Evolutionary conservation across 2,113 vertebrate genomes (phyloP).

Genomic region (Cavia porcellus): DNA sequence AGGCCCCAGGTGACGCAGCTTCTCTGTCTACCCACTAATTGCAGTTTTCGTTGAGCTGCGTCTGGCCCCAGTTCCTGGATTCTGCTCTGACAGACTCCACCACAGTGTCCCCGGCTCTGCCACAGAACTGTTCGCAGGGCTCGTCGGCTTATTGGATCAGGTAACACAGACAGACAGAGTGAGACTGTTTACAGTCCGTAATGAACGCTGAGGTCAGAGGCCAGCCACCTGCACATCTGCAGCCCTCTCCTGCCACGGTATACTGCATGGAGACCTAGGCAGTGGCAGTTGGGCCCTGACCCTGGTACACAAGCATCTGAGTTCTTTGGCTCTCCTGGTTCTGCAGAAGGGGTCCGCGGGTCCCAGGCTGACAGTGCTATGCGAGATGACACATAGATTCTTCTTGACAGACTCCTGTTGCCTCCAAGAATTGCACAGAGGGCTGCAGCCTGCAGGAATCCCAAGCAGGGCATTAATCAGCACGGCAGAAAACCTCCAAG

Average conservation of each 20-base stretch:
- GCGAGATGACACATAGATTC: background rate
- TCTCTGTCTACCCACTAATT: conserved; percentile 53
- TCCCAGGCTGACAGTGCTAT: background rate
- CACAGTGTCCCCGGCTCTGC: background rate
- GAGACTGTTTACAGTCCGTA: background rate
- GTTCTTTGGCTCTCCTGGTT: background rate
- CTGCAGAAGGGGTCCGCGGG: background rate
- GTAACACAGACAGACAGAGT: background rate
- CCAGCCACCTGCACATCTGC: background rate
- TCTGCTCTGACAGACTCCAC: background rate
- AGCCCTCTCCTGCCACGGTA: fast-evolving
- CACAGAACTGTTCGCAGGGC: background rate
- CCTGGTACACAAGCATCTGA: background rate
- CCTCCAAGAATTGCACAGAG: background rate
- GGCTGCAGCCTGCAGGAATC: background rate
- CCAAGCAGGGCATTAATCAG: background rate
- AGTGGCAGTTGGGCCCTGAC: background rate
- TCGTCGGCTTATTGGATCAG: background rate
- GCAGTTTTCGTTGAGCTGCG: background rate
- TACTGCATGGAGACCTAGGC: fast-evolving
- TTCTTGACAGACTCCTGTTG: background rate
- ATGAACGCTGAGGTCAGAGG: background rate
- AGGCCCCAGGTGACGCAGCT: background rate
- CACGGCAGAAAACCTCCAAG: conserved; percentile 23
- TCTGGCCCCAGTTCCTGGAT: background rate